These are phyloP conservation scores for Myiotriccus ornatus DNA, from an alignment of 2,797 vertebrate genomes.

Conservation along the genomic window DNA sequence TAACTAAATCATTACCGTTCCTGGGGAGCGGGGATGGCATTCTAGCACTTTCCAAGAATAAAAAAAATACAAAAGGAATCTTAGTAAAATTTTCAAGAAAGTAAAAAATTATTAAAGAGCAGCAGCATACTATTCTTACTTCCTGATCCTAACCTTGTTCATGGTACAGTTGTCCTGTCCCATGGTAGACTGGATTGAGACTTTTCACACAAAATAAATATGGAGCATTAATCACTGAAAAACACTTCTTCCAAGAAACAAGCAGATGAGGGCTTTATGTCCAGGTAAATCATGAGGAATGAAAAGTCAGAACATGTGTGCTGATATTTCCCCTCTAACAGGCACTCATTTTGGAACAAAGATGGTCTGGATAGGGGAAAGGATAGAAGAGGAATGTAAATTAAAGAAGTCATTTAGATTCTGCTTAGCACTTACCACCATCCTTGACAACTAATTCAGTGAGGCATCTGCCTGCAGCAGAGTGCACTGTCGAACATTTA, in stretches of 20 bases:
- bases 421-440: not conserved
- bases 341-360: not conserved
- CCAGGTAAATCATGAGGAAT: not conserved
- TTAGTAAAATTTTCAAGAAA: not conserved
- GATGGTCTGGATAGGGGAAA: not conserved
- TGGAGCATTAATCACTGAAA: not conserved
- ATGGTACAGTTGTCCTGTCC: not conserved
- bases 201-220: not conserved
- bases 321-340: not conserved
- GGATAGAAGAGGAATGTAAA: not conserved
- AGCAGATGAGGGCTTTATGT: not conserved
- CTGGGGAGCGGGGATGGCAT: not conserved
- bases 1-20: not conserved
- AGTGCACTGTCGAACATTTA: not conserved
- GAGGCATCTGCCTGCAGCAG: not conserved
- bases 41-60: not conserved
- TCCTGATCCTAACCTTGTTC: not conserved
- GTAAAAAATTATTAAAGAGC: not conserved
- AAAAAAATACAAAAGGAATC: not conserved
- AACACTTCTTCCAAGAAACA: not conserved
- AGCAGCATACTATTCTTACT: not conserved
- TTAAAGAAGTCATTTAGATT: not conserved
- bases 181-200: not conserved
- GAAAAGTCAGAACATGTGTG: accelerated
- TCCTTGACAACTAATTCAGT: not conserved